Conservation (phyloP, 2,888 invertebrate genomes). For the Andricus curvator region DNA sequence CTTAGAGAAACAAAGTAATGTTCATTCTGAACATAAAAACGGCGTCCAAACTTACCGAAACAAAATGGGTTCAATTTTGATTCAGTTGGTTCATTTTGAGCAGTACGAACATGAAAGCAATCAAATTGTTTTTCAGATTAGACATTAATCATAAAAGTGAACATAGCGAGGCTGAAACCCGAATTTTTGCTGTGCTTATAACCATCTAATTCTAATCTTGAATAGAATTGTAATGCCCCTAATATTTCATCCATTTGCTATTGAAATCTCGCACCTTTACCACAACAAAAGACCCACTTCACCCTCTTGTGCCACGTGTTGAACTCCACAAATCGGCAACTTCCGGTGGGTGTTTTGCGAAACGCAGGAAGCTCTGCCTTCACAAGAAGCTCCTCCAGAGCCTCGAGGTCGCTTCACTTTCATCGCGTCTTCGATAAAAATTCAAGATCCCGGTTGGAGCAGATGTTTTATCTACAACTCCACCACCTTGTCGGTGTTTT, state of each 20-base stretch:
- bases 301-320: background rate
- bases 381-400: constrained; percentile 8
- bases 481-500: constrained; percentile 39
- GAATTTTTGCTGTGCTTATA: background rate
- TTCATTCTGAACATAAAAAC: no score
- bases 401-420: constrained; percentile 41
- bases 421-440: constrained; percentile 46
- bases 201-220: no score
- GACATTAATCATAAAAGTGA: no score
- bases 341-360: constrained; percentile 36
- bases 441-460: constrained; percentile 43
- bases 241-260: background rate
- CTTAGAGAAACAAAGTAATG: no score
- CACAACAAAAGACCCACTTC: background rate
- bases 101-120: no score
- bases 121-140: no score
- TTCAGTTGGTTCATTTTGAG: no score
- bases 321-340: background rate
- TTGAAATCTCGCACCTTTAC: background rate
- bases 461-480: constrained; percentile 43
- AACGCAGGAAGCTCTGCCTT: constrained; percentile 34
- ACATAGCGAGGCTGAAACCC: no score
- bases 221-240: background rate
- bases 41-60: no score
- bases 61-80: no score